Conservation (phyloP, 2,888 invertebrate genomes). For the Stenurella melanura region DNA sequence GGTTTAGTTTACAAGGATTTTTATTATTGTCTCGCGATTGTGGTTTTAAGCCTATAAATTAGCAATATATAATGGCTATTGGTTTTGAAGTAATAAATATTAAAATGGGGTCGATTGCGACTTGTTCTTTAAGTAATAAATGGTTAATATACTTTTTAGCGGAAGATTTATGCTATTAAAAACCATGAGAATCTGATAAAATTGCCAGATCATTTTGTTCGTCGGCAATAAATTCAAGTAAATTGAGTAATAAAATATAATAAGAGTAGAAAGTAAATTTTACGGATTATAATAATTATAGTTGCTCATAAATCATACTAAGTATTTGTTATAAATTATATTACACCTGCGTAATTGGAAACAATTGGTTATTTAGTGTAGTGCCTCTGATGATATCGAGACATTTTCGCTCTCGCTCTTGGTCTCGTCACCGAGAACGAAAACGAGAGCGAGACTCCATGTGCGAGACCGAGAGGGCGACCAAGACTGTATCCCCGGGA, state of each 20-base stretch:
- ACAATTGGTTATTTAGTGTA: not conserved
- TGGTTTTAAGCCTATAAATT: slow-evolving; percentile 25
- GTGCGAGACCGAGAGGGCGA: too few relatives aligned
- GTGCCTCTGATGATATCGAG: too few relatives aligned
- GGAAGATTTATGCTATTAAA: slow-evolving; percentile 41
- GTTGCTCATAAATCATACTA: not conserved
- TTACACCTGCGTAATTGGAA: not conserved
- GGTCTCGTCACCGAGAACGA: too few relatives aligned
- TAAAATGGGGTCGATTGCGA: slow-evolving; percentile 53
- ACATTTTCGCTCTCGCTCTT: too few relatives aligned
- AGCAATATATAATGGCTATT: slow-evolving; percentile 29
- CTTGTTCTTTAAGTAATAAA: slow-evolving; percentile 40
- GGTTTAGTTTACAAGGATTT: slow-evolving; percentile 13
- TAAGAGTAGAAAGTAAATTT: slow-evolving; percentile 37
- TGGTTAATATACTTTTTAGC: slow-evolving; percentile 30
- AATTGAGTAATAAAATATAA: slow-evolving; percentile 34
- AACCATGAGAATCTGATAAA: slow-evolving; percentile 48
- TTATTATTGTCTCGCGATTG: slow-evolving; percentile 18
- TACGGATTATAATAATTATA: slow-evolving; percentile 22
- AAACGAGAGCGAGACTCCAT: too few relatives aligned
- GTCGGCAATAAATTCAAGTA: slow-evolving; percentile 41
- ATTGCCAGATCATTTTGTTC: slow-evolving; percentile 47
- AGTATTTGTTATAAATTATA: slow-evolving; percentile 16
- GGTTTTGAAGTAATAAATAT: slow-evolving; percentile 45
- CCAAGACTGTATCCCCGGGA: too few relatives aligned